Evolutionary conservation across 2,113 vertebrate genomes (phyloP).

Genomic region (Dromaius novaehollandiae): DNA sequence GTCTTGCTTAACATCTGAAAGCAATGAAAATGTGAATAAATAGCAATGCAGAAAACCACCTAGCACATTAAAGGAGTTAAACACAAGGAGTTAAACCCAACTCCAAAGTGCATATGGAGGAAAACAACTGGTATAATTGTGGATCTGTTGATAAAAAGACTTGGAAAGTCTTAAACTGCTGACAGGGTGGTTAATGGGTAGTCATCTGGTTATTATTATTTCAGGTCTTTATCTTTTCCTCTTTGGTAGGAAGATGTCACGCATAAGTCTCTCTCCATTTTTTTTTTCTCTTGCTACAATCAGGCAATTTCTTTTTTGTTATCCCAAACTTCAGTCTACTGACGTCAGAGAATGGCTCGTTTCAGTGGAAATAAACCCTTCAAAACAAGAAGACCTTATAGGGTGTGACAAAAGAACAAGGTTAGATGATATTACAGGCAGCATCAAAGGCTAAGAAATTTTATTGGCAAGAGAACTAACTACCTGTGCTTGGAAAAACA

Average conservation of each 20-base stretch:
- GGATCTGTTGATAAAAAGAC: constrained; percentile 63
- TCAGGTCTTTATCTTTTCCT: constrained; percentile 84
- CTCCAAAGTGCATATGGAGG: constrained; percentile 40
- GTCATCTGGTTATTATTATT: constrained; percentile 79
- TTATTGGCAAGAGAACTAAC: constrained; percentile 2
- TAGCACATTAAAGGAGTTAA: background rate
- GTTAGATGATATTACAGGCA: constrained; percentile 3
- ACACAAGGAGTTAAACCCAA: background rate
- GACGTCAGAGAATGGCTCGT: constrained; percentile 29
- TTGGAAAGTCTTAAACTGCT: constrained; percentile 69
- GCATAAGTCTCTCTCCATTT: constrained; percentile 56
- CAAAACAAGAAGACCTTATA: constrained; percentile 40
- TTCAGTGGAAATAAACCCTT: constrained; percentile 55
- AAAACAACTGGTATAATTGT: constrained; percentile 61
- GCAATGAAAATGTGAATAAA: background rate
- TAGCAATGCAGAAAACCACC: background rate
- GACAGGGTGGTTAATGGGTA: constrained; percentile 67
- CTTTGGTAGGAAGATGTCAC: constrained; percentile 75
- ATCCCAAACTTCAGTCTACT: constrained; percentile 23
- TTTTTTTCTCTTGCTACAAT: background rate
- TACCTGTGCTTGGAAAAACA: constrained; percentile 39
- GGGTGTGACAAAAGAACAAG: constrained; percentile 53
- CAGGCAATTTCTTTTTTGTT: constrained; percentile 62
- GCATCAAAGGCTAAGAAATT: constrained; percentile 53
- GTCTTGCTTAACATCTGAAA: background rate